These are phyloP conservation scores for Semicossyphus pulcher DNA, from an alignment of 2,113 vertebrate species.

Conservation along the genomic window DNA sequence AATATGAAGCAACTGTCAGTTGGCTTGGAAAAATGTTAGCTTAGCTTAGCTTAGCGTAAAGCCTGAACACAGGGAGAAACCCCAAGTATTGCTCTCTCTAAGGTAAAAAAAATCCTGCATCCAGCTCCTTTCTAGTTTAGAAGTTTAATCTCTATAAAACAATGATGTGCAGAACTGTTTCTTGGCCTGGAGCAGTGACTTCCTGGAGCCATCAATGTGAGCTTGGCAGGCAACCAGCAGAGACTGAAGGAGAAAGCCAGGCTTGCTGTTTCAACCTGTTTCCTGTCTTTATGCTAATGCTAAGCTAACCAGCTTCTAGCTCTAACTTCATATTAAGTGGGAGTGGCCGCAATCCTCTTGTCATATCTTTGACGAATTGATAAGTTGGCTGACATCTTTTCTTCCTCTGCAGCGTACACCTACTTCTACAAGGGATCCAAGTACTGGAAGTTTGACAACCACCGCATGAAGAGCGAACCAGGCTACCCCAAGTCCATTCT, in stretches of 20 bases:
- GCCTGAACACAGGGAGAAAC: too few relatives aligned
- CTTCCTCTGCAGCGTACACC: conserved; percentile 87
- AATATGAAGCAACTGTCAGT: background rate
- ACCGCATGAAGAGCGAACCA: conserved; percentile 93
- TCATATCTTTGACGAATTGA: too few relatives aligned
- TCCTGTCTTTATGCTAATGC: conserved; percentile 5
- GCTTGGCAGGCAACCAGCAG: background rate
- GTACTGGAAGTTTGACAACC: conserved; percentile 99
- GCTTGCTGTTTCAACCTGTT: background rate
- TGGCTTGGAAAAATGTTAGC: too few relatives aligned
- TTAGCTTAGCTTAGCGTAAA: too few relatives aligned
- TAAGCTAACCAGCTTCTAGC: background rate
- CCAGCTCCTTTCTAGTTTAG: too few relatives aligned
- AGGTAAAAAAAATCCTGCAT: too few relatives aligned
- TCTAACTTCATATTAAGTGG: background rate
- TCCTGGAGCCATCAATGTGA: background rate
- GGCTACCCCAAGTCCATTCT: conserved; percentile 98
- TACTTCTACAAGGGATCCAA: conserved; percentile 96
- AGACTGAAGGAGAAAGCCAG: background rate
- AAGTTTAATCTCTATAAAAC: too few relatives aligned
- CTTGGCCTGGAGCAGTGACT: background rate
- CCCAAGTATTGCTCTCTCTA: too few relatives aligned
- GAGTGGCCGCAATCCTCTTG: background rate
- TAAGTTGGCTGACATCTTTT: background rate
- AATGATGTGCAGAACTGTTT: too few relatives aligned